Conservation (phyloP, 2,113 vertebrate species). For the Ochotona curzoniae region DNA sequence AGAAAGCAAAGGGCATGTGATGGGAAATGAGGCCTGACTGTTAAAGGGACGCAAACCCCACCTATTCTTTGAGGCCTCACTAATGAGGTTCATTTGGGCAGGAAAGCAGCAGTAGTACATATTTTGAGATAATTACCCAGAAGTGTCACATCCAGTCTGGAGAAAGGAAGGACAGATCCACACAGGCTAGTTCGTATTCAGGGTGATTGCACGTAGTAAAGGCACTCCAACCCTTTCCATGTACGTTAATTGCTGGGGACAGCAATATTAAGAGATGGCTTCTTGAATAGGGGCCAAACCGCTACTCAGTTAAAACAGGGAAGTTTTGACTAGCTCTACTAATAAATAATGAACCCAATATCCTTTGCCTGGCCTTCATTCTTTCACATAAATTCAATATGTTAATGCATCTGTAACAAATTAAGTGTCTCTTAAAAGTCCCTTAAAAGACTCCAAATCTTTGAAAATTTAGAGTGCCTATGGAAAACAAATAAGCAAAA, state of each 20-base stretch:
- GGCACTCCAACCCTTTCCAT: neutral
- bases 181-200: neutral
- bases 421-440: conserved; percentile 82
- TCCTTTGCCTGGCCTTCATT: conserved; percentile 76
- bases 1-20: neutral
- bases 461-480: conserved; percentile 81
- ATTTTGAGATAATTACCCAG: conserved; percentile 53
- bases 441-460: conserved; percentile 81
- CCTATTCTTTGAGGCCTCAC: neutral
- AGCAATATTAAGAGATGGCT: conserved; percentile 75
- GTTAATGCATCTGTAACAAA: conserved; percentile 83
- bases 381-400: conserved; percentile 80
- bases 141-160: conserved; percentile 29
- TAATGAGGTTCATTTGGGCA: conserved; percentile 34
- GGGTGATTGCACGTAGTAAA: neutral
- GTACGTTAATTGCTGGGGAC: conserved; percentile 71
- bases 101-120: conserved; percentile 19
- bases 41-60: neutral
- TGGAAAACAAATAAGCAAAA: conserved; percentile 82
- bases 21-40: neutral
- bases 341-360: conserved; percentile 81
- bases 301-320: conserved; percentile 75
- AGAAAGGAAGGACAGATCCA: neutral
- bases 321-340: conserved; percentile 77
- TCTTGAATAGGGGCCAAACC: conserved; percentile 78